These are phyloP conservation scores for Vombatus ursinus DNA, from an alignment of 2,113 vertebrate genomes.

Conservation along the genomic window DNA sequence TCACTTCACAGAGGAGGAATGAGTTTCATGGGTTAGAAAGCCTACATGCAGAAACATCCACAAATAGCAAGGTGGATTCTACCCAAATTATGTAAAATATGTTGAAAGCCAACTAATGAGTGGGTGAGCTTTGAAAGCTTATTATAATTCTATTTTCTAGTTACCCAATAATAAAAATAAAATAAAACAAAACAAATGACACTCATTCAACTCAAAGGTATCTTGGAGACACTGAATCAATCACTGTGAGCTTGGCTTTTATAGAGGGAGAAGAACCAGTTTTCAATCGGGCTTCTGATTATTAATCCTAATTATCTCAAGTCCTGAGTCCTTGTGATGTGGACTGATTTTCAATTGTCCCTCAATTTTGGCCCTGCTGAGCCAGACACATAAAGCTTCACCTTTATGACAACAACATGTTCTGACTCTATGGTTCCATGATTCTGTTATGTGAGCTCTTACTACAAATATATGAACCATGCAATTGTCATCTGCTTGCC, in stretches of 20 bases:
- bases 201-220: background rate
- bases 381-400: background rate
- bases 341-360: background rate
- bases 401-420: background rate
- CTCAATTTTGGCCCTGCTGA: background rate
- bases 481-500: background rate
- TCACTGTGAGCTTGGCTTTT: slow-evolving; percentile 18
- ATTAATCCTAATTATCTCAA: background rate
- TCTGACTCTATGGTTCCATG: background rate
- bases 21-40: background rate
- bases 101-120: background rate
- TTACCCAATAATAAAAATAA: slow-evolving; percentile 22
- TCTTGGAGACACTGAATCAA: background rate
- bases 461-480: background rate
- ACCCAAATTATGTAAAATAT: background rate
- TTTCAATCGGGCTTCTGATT: background rate
- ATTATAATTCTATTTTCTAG: slow-evolving; percentile 15
- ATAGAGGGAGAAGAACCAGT: background rate
- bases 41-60: background rate
- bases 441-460: background rate
- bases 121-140: slow-evolving; percentile 30
- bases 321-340: slow-evolving; percentile 4
- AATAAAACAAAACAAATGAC: slow-evolving; percentile 36
- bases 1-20: background rate
- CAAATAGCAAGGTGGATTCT: background rate